Conservation (phyloP, 2,797 vertebrate species). For the Acrossocheilus fasciatus region DNA sequence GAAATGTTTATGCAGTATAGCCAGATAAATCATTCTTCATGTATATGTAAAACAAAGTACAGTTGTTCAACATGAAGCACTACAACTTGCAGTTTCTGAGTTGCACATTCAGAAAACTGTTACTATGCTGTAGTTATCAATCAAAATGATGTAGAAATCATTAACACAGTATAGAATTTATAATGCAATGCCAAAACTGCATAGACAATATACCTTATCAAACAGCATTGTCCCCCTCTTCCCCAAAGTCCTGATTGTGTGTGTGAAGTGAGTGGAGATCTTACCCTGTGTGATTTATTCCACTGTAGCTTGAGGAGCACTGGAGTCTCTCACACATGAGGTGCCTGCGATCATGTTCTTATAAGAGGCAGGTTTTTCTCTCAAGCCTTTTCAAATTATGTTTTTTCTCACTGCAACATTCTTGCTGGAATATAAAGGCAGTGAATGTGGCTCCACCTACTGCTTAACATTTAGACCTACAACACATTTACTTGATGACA, state of each 20-base stretch:
- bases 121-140: background rate
- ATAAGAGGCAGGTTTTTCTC: slow-evolving; percentile 35
- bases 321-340: slow-evolving; percentile 35
- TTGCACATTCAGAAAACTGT: background rate
- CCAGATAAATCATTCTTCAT: background rate
- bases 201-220: background rate
- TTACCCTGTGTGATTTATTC: slow-evolving; percentile 40
- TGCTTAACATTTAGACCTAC: background rate
- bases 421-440: background rate
- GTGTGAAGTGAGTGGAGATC: slow-evolving; percentile 8
- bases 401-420: slow-evolving; percentile 24
- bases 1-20: background rate
- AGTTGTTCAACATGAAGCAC: background rate
- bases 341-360: slow-evolving; percentile 35
- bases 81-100: background rate
- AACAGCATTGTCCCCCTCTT: background rate
- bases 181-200: background rate
- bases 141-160: background rate
- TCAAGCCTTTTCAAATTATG: slow-evolving; percentile 21
- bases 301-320: slow-evolving; percentile 17
- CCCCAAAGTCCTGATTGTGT: background rate
- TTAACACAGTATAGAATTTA: background rate
- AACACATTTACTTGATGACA: background rate
- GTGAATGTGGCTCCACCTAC: slow-evolving; percentile 40
- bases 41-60: background rate